Base-by-base conservation (phyloP, 2,113 vertebrate genomes). In the Xenopus borealis region DNA sequence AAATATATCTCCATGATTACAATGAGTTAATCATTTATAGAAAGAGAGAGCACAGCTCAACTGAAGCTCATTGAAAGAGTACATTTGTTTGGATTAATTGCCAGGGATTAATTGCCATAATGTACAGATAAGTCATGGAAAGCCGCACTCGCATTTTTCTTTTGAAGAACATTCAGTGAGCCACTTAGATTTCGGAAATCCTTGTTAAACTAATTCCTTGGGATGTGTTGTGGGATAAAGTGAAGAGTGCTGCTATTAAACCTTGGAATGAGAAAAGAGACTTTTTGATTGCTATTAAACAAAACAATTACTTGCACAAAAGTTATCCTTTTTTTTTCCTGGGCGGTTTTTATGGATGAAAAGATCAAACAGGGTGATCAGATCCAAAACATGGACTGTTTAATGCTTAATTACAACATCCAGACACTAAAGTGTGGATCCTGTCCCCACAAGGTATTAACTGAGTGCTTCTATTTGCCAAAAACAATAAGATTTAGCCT, bases 51-150 rank as follows among this genome's bases (percentile, higher is more conserved):
- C 33, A 40, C 33, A 40, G 33, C 70, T 81, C 82, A 67, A 72
- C 70, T 23, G 14, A 79, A 79, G 0, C 81, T 11, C 33, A 53
- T 20, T 30, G 78, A 75, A 82, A 78, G 79, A 79, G 78, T 80
- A 63, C 79, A 75, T 72, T 59, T 80, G 46, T 82, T 88, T 87
- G 80, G 79, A 82, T 89, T 88, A 66, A 82, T 83, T 87, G 69
- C 79, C 75, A 84, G 64, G 80, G 78, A 83, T 84, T 81, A 84
- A n/a, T n/a, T n/a, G n/a, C n/a, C 17, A 69, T 46, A 78, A 50
- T 27, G 12, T 78, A 69, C 69, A 83, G 75, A 80, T 82, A 83
- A 84, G 12, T 30, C 14, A 45, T 72, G 61, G 63, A 65, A 69
- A 79, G 61, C 72, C 79, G 69, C 75, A 45, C 18, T 80, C 46